Evolutionary conservation across 1,140 invertebrate genomes (phyloP).

Genomic region (Habropoda laboriosa): DNA sequence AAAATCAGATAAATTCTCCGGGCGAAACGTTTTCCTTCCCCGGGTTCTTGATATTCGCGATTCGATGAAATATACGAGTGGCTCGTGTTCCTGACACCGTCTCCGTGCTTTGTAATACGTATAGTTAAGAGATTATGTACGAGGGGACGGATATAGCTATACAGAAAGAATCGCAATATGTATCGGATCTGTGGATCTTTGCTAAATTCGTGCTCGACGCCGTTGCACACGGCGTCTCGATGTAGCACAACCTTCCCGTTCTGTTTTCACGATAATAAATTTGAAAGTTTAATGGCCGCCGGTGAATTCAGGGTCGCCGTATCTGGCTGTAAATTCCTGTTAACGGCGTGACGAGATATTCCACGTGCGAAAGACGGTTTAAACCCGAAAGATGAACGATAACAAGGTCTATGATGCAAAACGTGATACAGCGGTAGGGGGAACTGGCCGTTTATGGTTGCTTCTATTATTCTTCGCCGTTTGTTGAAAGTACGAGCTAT

Average conservation of each 20-base stretch:
- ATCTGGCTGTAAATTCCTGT: background rate
- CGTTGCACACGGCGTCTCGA: background rate
- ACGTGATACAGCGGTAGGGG: background rate
- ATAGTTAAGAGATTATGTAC: background rate
- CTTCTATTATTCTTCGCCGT: conserved; percentile 3
- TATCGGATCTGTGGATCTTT: background rate
- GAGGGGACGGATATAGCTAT: background rate
- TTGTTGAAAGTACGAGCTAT: background rate
- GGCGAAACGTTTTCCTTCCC: background rate
- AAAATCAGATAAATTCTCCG: background rate
- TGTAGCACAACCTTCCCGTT: background rate
- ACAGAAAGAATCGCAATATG: background rate
- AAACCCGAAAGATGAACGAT: background rate
- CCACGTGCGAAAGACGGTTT: background rate
- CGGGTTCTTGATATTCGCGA: background rate
- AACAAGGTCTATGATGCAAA: background rate
- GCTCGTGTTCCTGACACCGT: background rate
- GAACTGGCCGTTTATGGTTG: background rate
- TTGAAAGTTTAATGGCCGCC: conserved; percentile 12
- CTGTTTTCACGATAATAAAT: conserved; percentile 38
- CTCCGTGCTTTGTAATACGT: background rate
- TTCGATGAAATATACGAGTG: background rate
- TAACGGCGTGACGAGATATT: background rate
- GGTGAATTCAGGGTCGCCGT: background rate
- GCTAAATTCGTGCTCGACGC: background rate